Percentiles rank a stretch among this genome's conserved stretches.
Evolutionary conservation across 2,797 vertebrate species (phyloP).

Genomic region (Helostoma temminkii): DNA sequence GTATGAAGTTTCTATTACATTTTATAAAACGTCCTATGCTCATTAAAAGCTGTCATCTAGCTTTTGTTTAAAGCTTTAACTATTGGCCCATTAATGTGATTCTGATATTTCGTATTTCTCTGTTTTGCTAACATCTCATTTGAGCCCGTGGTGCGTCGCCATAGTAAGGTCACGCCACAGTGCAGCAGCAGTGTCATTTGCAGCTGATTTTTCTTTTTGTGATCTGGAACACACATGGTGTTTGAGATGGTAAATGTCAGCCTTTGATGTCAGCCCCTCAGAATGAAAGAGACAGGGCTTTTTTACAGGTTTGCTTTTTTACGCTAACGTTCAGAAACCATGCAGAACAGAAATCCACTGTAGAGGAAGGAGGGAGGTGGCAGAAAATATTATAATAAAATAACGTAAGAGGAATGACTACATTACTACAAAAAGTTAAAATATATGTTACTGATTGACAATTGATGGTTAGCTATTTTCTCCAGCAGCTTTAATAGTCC

Average conservation of each 20-base stretch:
- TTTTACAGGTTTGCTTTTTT: slow-evolving; percentile 3
- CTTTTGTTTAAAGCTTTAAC: not conserved
- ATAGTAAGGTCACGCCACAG: not conserved
- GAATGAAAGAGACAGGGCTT: not conserved
- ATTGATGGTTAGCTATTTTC: not conserved
- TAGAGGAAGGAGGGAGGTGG: not conserved
- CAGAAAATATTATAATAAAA: not conserved
- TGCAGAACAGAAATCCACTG: not conserved
- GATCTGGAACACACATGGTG: slow-evolving; percentile 1
- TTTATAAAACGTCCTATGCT: too few species aligned
- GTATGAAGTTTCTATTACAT: too few species aligned
- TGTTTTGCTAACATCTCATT: not conserved
- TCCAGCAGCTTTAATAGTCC: too few species aligned
- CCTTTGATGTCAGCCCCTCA: slow-evolving; percentile 5
- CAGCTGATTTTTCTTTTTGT: not conserved
- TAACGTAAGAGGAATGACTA: not conserved
- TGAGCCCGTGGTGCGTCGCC: not conserved
- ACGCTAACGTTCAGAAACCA: not conserved
- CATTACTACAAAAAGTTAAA: too few species aligned
- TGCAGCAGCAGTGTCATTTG: not conserved
- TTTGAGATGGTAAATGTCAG: slow-evolving; percentile 22
- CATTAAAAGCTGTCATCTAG: not conserved
- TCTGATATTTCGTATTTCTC: not conserved
- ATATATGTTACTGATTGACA: slow-evolving; percentile 4
- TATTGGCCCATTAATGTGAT: not conserved